Evolutionary conservation across 2,888 invertebrate genomes (phyloP), one percentile per base, ranked within the genome.

Genomic region (Clostera curtula): DNA sequence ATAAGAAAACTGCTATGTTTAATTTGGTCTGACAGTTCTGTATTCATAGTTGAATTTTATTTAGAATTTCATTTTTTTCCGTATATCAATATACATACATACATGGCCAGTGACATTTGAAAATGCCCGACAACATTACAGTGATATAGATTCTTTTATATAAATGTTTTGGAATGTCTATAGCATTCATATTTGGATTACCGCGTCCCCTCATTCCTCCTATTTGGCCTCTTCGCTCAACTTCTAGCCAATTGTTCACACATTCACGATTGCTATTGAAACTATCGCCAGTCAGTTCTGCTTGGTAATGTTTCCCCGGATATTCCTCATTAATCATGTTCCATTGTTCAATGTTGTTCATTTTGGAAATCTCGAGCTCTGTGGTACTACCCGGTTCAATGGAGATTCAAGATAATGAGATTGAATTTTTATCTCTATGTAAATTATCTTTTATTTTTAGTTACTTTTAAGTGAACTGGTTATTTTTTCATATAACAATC

Each of bases 221-320:
- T 35, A 39, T 26, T 48, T 51, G 44, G 47, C 52, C 47, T 51
- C 52, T 49, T 56, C 51, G 53, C 58, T 33, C 39, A 41, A 51
- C 43, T 40, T 43, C 25, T 19, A 12, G 21, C 26, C 38, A 40
- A 46, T 46, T 49, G 44, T 43, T 29, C 31, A 43, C 24, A 31
- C 18, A 34, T 38, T 27, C 29, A 26, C 19, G 23, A 31, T 36
- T 45, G 36, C 31, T 43, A 15, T 23, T 15, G 10, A 15, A 20
- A 23, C 6, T 10, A 14, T 29, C 24, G 16, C 13, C 21, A 12
- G 14, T 11, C 11, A 19, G 15, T 14, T 15, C 9, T 6, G 15
- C 23, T 38, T 40, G 35, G 40, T 32, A 33, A 32, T 40, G 19
- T 36, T 33, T 36, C 25, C 16, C 22, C 33, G 40, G 29, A 30